Evolutionary conservation across 53 echinoderm and acorn worm genomes (phyloP), one percentile per base, ranked within the genome.

Genomic region (Crossaster papposus): DNA sequence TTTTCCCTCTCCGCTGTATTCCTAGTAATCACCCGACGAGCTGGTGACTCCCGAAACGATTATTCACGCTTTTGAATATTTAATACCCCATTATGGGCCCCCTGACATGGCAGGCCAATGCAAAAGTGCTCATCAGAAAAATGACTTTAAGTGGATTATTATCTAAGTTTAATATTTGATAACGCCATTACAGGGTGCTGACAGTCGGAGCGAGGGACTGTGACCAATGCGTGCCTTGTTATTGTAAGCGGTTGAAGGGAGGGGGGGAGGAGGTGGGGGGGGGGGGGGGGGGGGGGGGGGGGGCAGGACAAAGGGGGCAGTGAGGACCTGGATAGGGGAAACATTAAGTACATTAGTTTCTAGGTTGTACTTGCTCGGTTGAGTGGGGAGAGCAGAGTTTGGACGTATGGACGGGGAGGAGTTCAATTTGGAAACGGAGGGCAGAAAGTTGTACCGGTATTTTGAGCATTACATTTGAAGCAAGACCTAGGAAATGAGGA

Each of bases 121-220:
- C 85, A 30, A 85, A 85, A 85, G 85, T 85, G 74, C 85, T 73
- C 73, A 85, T 85, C 85, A 85, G 85, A 72, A 85, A 85, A 85
- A 85, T 85, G 85, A 85, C 85, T 85, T 20, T 20, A 85, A 85
- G 85, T 85, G 85, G 85, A 85, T 85, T 85, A 85, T 85, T 85
- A 85, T 85, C 85, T 53, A 30, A 51, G 50, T 85, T 85, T 85
- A 85, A 85, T 85, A 85, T 85, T 85, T 85, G 85, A 85, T 85
- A 72, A 85, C 53, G 52, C 85, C 85, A 85, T 85, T 85, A 85
- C 54, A 31, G 85, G 54, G 85, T 85, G 74, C 54, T 85, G 85
- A 85, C 51, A 72, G 85, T 71, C 72, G 31, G 72, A 32, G 70
- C 85, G 32, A 72, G 37, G 30, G 85, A 72, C 72, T 53, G 85